phyloP scores from a whole-genome alignment of 2,113 vertebrate species.

The Puma concolor region DNA sequence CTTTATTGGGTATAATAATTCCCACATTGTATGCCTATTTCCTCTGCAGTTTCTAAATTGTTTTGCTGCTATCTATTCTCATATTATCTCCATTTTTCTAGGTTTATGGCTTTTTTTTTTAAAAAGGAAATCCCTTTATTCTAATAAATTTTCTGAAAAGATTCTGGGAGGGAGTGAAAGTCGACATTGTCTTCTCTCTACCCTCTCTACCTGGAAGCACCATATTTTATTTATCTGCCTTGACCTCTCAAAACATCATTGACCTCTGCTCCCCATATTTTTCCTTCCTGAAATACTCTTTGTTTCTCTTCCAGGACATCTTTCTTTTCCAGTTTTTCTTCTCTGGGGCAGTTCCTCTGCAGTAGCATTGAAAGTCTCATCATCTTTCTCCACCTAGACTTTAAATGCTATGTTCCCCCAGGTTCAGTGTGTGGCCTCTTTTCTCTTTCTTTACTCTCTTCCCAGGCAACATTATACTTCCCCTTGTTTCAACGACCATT shows the following conservation, averaged over 20 bases:
- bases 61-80: not conserved
- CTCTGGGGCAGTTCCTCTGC: not conserved
- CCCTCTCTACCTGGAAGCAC: not conserved
- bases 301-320: not conserved
- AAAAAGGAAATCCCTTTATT: not conserved
- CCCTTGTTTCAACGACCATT: not conserved
- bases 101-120: not conserved
- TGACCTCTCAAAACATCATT: not conserved
- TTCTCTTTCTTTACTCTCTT: not conserved
- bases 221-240: not conserved
- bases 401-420: not conserved
- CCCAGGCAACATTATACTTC: not conserved
- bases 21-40: not conserved
- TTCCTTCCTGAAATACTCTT: not conserved
- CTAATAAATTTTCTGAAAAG: not conserved
- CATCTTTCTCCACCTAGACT: not conserved
- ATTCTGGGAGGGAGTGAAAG: not conserved
- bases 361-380: not conserved
- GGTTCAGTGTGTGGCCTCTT: not conserved
- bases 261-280: not conserved
- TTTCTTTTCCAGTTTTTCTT: not conserved
- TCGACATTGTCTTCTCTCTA: fast-evolving
- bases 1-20: not conserved
- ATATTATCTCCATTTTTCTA: not conserved
- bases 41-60: not conserved